phyloP scores from a whole-genome alignment of 2,888 invertebrate genomes.

The Erannis defoliaria region DNA sequence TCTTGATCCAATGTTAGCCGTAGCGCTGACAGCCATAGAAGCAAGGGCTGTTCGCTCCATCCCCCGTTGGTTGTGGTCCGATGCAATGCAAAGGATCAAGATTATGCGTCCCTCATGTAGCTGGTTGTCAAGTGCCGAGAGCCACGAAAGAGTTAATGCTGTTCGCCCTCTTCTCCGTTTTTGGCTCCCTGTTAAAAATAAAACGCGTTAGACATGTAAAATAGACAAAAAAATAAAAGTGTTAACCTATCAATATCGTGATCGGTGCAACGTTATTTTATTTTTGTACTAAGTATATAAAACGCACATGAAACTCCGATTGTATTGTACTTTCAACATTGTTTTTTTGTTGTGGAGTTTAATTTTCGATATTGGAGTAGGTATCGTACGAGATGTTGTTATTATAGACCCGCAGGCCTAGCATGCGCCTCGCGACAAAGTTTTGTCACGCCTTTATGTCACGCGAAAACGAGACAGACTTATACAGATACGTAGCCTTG shows the following conservation, averaged over 20 bases:
- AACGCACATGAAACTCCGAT: conserved; percentile 5
- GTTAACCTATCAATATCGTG: neutral
- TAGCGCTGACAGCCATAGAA: conserved; percentile 57
- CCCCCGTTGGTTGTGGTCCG: conserved; percentile 65
- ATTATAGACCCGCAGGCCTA: too few species aligned
- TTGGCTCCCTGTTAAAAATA: conserved; percentile 89
- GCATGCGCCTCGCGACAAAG: too few species aligned
- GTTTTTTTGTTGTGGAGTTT: too few species aligned
- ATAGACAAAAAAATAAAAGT: neutral
- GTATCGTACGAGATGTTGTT: neutral
- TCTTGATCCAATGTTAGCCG: conserved; percentile 69
- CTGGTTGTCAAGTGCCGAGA: conserved; percentile 90
- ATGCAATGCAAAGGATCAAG: conserved; percentile 78
- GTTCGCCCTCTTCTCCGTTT: conserved; percentile 95
- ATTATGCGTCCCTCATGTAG: conserved; percentile 83
- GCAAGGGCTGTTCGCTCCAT: conserved; percentile 58
- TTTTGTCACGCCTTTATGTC: too few species aligned
- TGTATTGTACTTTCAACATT: too few species aligned
- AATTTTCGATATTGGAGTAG: too few species aligned
- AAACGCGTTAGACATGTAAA: neutral
- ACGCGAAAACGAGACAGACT: too few species aligned
- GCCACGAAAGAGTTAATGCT: conserved; percentile 93
- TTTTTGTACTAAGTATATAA: neutral
- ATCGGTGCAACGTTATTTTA: neutral
- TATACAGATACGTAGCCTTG: too few species aligned